A percentile compares a stretch with the other conserved stretches of the same genome.
These are phyloP conservation scores for Baccha elongata DNA, from an alignment of 2,888 invertebrate genomes.

Conservation along the genomic window DNA sequence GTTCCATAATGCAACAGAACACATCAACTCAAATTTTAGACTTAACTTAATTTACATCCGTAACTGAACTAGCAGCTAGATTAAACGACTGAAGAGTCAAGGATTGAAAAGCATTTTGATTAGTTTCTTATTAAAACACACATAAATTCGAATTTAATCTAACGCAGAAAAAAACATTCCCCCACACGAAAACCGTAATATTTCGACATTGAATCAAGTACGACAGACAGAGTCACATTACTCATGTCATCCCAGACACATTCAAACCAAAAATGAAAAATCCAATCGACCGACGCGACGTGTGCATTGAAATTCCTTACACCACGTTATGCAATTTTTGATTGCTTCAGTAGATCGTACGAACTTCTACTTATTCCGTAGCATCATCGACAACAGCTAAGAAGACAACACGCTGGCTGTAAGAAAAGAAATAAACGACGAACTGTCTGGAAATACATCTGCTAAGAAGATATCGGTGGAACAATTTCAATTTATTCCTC, in stretches of 20 bases:
- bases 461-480: slow-evolving; percentile 23
- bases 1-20: too few species aligned
- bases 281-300: slow-evolving; percentile 62
- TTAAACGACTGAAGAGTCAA: too few species aligned
- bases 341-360: slow-evolving; percentile 68
- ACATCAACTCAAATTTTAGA: too few species aligned
- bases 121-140: too few species aligned
- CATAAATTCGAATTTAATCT: too few species aligned
- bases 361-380: slow-evolving; percentile 48
- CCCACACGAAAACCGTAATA: slow-evolving; percentile 12
- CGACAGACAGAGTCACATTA: slow-evolving; percentile 40
- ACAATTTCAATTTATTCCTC: slow-evolving; percentile 46
- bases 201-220: slow-evolving; percentile 43
- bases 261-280: slow-evolving; percentile 37
- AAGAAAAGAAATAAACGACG: slow-evolving; percentile 1
- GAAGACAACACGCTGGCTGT: slow-evolving; percentile 9
- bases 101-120: too few species aligned
- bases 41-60: too few species aligned
- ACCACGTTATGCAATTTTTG: slow-evolving; percentile 71
- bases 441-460: slow-evolving; percentile 50
- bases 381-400: slow-evolving; percentile 2
- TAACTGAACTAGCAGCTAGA: too few species aligned
- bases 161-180: too few species aligned
- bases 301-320: slow-evolving; percentile 71
- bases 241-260: slow-evolving; percentile 26